Conservation (phyloP, 2,113 vertebrate species). For the Corvus hawaiiensis region DNA sequence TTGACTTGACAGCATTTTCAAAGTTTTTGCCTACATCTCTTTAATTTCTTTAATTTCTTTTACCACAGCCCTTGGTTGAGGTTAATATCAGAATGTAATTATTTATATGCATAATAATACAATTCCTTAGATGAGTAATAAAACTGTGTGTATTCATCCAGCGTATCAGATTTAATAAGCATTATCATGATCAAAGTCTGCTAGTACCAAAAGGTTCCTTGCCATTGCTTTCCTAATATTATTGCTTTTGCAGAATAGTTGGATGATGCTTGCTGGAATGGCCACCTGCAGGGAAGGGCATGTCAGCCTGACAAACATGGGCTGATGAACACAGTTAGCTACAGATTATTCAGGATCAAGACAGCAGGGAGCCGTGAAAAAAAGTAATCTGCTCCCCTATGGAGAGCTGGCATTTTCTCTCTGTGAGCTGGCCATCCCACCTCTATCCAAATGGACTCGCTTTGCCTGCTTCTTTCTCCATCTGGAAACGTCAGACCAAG, state of each 20-base stretch:
- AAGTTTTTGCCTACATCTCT: not conserved
- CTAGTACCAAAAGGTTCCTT: not conserved
- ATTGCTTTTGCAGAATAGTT: not conserved
- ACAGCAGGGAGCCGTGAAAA: not conserved
- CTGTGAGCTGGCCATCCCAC: not conserved
- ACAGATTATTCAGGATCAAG: constrained; percentile 4
- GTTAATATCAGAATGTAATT: not conserved
- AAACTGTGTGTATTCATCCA: not conserved
- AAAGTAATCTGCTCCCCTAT: not conserved
- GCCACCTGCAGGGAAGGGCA: not conserved
- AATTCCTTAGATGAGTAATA: not conserved
- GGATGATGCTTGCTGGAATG: not conserved
- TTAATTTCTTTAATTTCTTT: not conserved
- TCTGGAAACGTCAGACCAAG: not conserved
- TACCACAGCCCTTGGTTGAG: not conserved
- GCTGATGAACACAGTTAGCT: not conserved
- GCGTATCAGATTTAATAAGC: not conserved
- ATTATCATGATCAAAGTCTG: not conserved
- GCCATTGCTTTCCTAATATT: not conserved
- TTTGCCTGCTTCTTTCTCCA: not conserved
- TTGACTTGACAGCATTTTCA: not conserved
- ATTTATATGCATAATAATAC: not conserved
- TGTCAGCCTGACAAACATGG: not conserved
- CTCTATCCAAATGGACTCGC: not conserved
- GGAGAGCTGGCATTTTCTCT: not conserved